Percentiles rank a stretch among this genome's conserved stretches.
These are phyloP conservation scores for Numida meleagris DNA, from an alignment of 2,113 vertebrate genomes.

Conservation along the genomic window DNA sequence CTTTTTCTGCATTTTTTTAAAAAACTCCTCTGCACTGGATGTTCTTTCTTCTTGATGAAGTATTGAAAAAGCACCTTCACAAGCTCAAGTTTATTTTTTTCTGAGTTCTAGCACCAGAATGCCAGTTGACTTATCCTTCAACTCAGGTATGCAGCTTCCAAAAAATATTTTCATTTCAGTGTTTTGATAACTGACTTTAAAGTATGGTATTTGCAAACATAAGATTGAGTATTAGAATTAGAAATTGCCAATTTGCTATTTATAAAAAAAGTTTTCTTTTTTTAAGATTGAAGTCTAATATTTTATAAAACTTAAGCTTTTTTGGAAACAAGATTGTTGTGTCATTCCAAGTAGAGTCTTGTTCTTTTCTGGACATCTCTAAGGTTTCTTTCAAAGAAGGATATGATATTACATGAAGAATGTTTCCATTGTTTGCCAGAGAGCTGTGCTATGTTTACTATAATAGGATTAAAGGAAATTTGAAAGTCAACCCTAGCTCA, in stretches of 20 bases:
- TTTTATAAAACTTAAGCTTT: constrained; percentile 47
- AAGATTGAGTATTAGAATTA: background rate
- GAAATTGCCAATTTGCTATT: constrained; percentile 2
- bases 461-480: constrained; percentile 56
- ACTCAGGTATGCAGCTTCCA: constrained; percentile 27
- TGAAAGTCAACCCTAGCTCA: constrained; percentile 17
- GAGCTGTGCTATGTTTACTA: constrained; percentile 64
- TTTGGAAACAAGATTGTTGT: constrained; percentile 45
- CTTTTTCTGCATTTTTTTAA: background rate
- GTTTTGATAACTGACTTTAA: constrained; percentile 16
- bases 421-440: constrained; percentile 68
- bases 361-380: constrained; percentile 61
- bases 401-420: constrained; percentile 67
- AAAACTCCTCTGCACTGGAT: background rate
- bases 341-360: constrained; percentile 50
- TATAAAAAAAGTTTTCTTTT: constrained; percentile 17
- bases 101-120: background rate
- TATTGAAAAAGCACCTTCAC: background rate
- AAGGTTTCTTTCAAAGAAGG: constrained; percentile 62
- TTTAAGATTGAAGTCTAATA: constrained; percentile 10
- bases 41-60: background rate
- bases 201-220: background rate
- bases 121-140: background rate
- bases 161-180: background rate
- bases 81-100: background rate